These are phyloP conservation scores for Ferrisia virgata DNA, from an alignment of 2,888 invertebrate species.

Conservation along the genomic window DNA sequence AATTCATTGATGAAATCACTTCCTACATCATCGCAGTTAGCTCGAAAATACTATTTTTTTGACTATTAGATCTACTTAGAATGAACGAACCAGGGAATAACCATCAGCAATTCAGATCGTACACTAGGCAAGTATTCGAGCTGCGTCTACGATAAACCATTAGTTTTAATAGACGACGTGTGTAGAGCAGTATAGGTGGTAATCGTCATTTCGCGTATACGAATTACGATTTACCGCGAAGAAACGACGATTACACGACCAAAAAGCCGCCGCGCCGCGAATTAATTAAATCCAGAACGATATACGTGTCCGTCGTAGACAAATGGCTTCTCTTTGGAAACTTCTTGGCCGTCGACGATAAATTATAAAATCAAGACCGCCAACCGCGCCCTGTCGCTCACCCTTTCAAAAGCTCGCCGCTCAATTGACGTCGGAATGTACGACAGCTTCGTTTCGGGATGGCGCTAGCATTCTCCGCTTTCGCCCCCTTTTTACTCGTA, in stretches of 20 bases:
- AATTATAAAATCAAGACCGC: constrained; percentile 40
- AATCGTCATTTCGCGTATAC: too few species aligned
- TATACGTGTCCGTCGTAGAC: constrained; percentile 14
- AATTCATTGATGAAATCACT: too few species aligned
- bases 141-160: neutral
- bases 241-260: neutral
- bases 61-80: too few species aligned
- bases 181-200: too few species aligned
- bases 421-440: constrained; percentile 32
- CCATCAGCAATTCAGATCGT: too few species aligned
- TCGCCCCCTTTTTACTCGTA: neutral
- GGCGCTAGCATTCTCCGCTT: neutral
- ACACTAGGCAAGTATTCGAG: too few species aligned
- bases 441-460: neutral
- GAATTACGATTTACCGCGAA: neutral
- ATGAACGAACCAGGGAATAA: too few species aligned
- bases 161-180: neutral
- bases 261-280: neutral
- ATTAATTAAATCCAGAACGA: constrained; percentile 37
- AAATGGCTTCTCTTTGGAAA: constrained; percentile 27
- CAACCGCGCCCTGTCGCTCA: neutral
- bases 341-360: constrained; percentile 18
- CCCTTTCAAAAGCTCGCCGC: neutral
- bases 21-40: too few species aligned
- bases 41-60: too few species aligned